Conservation (phyloP, 92 coral and sea anemone genomes). For the Zoanthus solanderi region DNA sequence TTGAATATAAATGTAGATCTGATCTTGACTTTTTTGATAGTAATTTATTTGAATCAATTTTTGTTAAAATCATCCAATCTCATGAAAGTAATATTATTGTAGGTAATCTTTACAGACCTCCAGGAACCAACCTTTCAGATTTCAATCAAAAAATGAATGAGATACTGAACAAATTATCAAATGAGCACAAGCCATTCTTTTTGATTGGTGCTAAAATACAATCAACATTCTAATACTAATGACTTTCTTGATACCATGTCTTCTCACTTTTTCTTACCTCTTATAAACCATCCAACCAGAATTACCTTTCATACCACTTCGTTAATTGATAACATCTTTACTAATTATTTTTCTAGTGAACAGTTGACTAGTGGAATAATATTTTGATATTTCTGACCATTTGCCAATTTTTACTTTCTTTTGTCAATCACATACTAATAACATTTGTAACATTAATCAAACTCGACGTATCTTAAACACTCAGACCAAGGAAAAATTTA, state of each 20-base stretch:
- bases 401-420: conserved; percentile 1
- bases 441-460: background rate
- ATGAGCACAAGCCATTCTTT: conserved; percentile 7
- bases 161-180: background rate
- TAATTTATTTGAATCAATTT: background rate
- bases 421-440: background rate
- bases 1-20: background rate
- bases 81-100: background rate
- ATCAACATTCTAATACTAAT: conserved; percentile 4
- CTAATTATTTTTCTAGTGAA: background rate
- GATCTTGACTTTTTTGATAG: conserved; percentile 5
- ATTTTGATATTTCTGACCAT: background rate
- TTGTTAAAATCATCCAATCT: background rate
- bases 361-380: background rate
- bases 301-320: background rate
- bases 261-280: conserved; percentile 6
- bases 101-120: background rate
- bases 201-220: background rate
- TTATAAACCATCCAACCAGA: conserved; percentile 13
- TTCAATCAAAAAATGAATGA: background rate
- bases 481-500: conserved; percentile 17
- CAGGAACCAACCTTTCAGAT: background rate
- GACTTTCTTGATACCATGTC: conserved; percentile 1
- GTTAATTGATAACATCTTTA: conserved; percentile 2
- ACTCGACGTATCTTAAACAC: background rate